These are phyloP conservation scores for Matsumurasca onukii DNA, from an alignment of 1,140 invertebrate species.

Conservation along the genomic window DNA sequence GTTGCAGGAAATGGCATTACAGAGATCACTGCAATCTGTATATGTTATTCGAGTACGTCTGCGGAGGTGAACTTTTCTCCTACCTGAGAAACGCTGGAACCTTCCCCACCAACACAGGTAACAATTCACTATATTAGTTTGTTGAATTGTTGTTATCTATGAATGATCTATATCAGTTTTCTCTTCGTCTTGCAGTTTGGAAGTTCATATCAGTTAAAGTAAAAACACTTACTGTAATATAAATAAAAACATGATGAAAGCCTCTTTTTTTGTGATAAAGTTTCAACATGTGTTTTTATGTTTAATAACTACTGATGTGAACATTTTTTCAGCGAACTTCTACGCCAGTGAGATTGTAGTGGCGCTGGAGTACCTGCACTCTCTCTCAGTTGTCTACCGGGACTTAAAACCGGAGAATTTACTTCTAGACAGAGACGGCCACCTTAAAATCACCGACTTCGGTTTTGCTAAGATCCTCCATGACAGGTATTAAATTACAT, in stretches of 20 bases:
- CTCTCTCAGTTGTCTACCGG: constrained; percentile 80
- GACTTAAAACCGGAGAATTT: constrained; percentile 92
- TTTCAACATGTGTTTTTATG: neutral
- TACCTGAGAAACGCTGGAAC: constrained; percentile 90
- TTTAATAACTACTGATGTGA: neutral
- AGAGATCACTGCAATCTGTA: constrained; percentile 88
- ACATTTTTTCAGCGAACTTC: constrained; percentile 69
- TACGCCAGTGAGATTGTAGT: constrained; percentile 93
- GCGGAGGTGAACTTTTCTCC: constrained; percentile 93
- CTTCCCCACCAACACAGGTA: constrained; percentile 82
- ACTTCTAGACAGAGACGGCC: constrained; percentile 86
- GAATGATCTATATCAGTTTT: too few relatives aligned
- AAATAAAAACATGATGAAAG: neutral
- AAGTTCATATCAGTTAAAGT: neutral
- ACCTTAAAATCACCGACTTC: constrained; percentile 96
- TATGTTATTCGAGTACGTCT: constrained; percentile 93
- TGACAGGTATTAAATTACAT: too few relatives aligned
- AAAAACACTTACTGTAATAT: neutral
- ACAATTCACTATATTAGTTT: too few relatives aligned
- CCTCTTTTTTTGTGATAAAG: neutral
- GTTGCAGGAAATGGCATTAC: constrained; percentile 84
- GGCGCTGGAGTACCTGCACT: constrained; percentile 92
- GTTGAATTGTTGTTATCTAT: too few relatives aligned
- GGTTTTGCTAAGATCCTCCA: constrained; percentile 94
- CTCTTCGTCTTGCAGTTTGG: too few relatives aligned